phyloP scores from a whole-genome alignment of 2,888 invertebrate species.

The Dorcus parallelipipedus region DNA sequence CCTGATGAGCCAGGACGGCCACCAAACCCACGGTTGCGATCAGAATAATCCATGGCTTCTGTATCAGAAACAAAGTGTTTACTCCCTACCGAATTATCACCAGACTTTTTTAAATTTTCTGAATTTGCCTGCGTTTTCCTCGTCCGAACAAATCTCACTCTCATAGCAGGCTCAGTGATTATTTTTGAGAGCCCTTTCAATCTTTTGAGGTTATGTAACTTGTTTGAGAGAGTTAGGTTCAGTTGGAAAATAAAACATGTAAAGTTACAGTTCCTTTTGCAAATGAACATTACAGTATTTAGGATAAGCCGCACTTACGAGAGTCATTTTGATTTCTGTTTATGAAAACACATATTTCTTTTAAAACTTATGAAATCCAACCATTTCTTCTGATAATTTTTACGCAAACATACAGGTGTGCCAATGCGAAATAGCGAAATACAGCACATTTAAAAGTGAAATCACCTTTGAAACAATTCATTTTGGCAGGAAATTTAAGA shows the following conservation, averaged over 20 bases:
- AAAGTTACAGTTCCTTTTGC: constrained; percentile 2
- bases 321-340: constrained; percentile 5
- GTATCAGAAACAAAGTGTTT: constrained; percentile 22
- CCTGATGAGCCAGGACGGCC: constrained; percentile 14
- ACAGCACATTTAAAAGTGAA: too few relatives aligned
- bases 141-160: too few relatives aligned
- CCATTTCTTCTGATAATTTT: too few relatives aligned
- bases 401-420: too few relatives aligned
- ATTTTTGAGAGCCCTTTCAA: too few relatives aligned
- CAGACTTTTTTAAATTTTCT: constrained; percentile 6
- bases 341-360: neutral
- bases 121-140: too few relatives aligned
- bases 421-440: too few relatives aligned
- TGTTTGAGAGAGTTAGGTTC: constrained; percentile 6
- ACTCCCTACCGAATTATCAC: constrained; percentile 14
- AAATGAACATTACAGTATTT: constrained; percentile 1
- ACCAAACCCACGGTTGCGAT: constrained; percentile 13
- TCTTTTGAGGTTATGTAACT: constrained; percentile 10
- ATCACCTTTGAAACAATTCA: too few relatives aligned
- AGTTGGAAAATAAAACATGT: neutral
- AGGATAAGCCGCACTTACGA: constrained; percentile 9
- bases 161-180: too few relatives aligned
- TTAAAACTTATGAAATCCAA: neutral
- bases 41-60: constrained; percentile 15
- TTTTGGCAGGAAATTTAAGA: too few relatives aligned